These are phyloP conservation scores for Nothura maculosa DNA, from an alignment of 2,797 vertebrate species.

Conservation along the genomic window DNA sequence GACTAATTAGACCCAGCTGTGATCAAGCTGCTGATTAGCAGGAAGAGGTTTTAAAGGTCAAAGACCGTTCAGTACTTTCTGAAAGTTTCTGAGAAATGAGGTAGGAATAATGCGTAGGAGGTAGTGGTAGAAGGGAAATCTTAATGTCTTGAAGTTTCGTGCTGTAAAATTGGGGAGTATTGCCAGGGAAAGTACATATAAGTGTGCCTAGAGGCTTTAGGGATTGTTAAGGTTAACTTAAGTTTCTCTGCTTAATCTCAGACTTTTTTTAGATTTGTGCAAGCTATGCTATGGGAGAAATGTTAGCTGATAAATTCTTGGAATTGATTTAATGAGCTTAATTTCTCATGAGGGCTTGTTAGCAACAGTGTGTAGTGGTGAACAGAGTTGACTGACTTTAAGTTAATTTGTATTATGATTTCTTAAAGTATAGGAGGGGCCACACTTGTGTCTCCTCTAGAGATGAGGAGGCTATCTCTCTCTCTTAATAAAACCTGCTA, in stretches of 20 bases:
- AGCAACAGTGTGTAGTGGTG: too few relatives aligned
- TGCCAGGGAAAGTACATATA: not conserved
- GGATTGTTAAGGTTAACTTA: not conserved
- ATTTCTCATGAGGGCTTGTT: too few relatives aligned
- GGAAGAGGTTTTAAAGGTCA: not conserved
- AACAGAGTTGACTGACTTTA: too few relatives aligned
- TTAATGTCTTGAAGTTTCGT: not conserved
- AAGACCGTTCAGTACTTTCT: not conserved
- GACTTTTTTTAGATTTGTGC: too few relatives aligned
- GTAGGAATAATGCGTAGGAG: not conserved
- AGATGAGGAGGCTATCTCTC: not conserved
- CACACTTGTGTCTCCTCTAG: not conserved
- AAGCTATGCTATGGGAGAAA: too few relatives aligned
- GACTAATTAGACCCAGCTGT: not conserved
- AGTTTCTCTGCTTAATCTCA: too few relatives aligned
- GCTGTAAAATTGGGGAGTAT: not conserved
- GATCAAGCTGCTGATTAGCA: not conserved
- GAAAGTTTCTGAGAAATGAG: not conserved
- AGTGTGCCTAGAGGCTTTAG: not conserved
- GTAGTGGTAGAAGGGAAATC: not conserved
- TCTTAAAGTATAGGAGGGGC: not conserved
- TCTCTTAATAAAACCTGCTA: not conserved
- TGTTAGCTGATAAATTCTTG: too few relatives aligned
- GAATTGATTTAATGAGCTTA: too few relatives aligned
- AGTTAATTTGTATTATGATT: not conserved